Base-by-base conservation (phyloP, 2,113 vertebrate species). In the Otus sunia region DNA sequence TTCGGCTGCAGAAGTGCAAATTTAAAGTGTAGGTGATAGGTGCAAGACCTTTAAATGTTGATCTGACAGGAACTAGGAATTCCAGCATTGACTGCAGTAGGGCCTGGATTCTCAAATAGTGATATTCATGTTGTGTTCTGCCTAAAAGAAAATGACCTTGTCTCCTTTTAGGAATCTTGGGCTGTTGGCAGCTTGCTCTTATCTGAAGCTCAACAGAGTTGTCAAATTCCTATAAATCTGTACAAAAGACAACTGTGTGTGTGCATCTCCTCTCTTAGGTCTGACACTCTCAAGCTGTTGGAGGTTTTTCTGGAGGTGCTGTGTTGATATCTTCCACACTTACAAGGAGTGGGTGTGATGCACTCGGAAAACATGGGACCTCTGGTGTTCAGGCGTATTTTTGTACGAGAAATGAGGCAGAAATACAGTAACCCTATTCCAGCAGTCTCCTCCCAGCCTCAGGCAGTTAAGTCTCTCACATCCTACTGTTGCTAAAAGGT, bases 221-320 rank as follows among this genome's bases (percentile, higher is more conserved):
- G 59, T 64, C 15, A 37, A 2, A 75, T 37, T 34, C 49, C 62
- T 17, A 0, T 6, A 59, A 47, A 47, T 7, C 5, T 0, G 0
- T n/a, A 1, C 55, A 5, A 53, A 45, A 68, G 72, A n/a, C 39
- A 60, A 52, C 64, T 67, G 29, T 5, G 67, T 11, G 75, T 37
- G 9, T 3, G 22, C 30, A 18, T 34, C 56, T 59, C 67, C 1
- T 75, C 58, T 63, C 49, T 2, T 1, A 4, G 64, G 80, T 66
- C 86, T 91, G 84, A 15, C 63, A 15, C 36, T 30, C 68, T 21
- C 3, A 30, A 76, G 95, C 89, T 91, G 86, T 17, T 18, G 55
- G 55, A 49, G 72, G 53, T 22, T 64, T 43, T 34, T 8, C 37
- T 25, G 80, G 68, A 77, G 87, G 80, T 58, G 90, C 89, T 92